phyloP scores from a whole-genome alignment of 2,888 invertebrate genomes.

The Diaperis boleti region DNA sequence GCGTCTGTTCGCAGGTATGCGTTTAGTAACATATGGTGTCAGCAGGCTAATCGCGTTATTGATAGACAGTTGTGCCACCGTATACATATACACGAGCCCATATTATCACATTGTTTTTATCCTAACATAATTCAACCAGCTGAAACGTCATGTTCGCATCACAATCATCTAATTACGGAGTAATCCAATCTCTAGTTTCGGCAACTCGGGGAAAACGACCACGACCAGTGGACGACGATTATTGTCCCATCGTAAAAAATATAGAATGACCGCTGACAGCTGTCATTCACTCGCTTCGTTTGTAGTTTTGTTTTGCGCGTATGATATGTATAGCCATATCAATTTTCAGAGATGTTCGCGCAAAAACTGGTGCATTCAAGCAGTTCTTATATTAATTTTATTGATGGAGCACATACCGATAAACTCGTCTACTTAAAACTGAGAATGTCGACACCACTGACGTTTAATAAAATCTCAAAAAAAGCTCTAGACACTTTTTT shows the following conservation, averaged over 20 bases:
- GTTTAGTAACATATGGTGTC: constrained; percentile 53
- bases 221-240: neutral
- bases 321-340: constrained; percentile 24
- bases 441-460: constrained; percentile 51
- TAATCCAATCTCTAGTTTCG: constrained; percentile 12
- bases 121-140: constrained; percentile 25
- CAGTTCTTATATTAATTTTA: constrained; percentile 49
- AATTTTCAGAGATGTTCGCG: constrained; percentile 17
- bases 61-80: constrained; percentile 51
- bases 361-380: constrained; percentile 37
- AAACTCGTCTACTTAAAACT: constrained; percentile 50
- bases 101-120: constrained; percentile 37
- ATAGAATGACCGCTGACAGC: constrained; percentile 27
- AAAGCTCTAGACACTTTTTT: constrained; percentile 42
- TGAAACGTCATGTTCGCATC: constrained; percentile 13
- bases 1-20: constrained; percentile 48
- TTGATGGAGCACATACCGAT: constrained; percentile 46
- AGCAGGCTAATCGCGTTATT: constrained; percentile 55
- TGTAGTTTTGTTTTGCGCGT: constrained; percentile 37
- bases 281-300: constrained; percentile 39
- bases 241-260: constrained; percentile 8
- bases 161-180: constrained; percentile 24
- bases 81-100: constrained; percentile 30
- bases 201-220: neutral
- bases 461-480: constrained; percentile 46